Evolutionary conservation across 2,113 vertebrate genomes (phyloP).

Genomic region (Sebastes fasciatus): DNA sequence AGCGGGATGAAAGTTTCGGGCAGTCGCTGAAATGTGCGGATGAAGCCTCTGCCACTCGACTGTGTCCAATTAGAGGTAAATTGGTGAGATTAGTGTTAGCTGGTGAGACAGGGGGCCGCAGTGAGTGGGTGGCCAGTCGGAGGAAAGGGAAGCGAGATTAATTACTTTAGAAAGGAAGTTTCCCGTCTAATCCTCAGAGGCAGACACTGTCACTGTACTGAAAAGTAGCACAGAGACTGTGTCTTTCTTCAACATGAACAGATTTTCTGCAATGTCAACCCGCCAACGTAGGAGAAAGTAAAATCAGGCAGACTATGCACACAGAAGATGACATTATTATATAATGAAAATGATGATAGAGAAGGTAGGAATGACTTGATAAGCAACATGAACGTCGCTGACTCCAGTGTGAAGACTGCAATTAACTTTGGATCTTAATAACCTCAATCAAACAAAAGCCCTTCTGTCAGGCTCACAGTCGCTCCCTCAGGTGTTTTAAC

Average conservation of each 20-base stretch:
- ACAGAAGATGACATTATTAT: background rate
- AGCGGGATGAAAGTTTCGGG: constrained; percentile 48
- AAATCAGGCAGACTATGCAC: background rate
- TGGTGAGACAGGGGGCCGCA: constrained; percentile 37
- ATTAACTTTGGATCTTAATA: constrained; percentile 32
- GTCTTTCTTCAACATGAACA: constrained; percentile 22
- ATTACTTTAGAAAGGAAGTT: constrained; percentile 70
- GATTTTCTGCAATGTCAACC: background rate
- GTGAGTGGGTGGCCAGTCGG: constrained; percentile 59
- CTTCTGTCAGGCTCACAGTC: background rate
- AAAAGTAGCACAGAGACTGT: constrained; percentile 20
- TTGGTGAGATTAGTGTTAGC: constrained; percentile 70
- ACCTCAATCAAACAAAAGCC: constrained; percentile 21
- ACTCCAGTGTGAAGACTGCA: constrained; percentile 3
- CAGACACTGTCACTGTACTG: constrained; percentile 57
- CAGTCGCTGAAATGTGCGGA: constrained; percentile 18
- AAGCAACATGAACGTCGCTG: background rate
- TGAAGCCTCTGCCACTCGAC: constrained; percentile 47
- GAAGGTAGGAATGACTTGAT: background rate
- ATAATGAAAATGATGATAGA: background rate
- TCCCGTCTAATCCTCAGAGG: constrained; percentile 55
- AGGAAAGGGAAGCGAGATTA: constrained; percentile 57
- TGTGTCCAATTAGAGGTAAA: constrained; percentile 80
- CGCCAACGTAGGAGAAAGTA: background rate
- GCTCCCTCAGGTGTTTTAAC: background rate